Base-by-base conservation (phyloP, 2,113 vertebrate species). In the Vidua macroura region DNA sequence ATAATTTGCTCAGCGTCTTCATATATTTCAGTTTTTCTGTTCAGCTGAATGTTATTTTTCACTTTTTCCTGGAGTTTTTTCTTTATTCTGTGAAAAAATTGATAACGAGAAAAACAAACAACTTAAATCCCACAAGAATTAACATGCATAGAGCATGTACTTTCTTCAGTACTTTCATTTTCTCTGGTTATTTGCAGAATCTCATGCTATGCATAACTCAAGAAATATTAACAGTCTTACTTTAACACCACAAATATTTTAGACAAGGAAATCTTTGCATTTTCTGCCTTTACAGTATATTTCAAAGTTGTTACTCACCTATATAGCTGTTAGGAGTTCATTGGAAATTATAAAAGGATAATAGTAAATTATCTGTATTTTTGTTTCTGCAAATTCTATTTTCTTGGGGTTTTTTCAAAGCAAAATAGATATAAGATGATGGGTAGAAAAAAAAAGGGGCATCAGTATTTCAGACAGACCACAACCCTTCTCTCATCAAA, bases 401-500 rank as follows among this genome's bases (percentile, higher is more conserved):
- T 53, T 48, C 3, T 20, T 46, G 18, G 9, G 1, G 1, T 53
- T 69, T 66, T 75, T 35, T 24, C 8, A 43, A 58, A n/a, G 25
- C 9, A 33, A 78, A 82, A 55, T 30, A 46, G 2, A 56, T 22
- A 35, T 12, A 53, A 6, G 9, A 33, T 24, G 55, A 51, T 21
- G 2, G 3, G 23, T 17, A 5, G 13, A 27, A 18, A 22, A 31
- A 48, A 30, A 22, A 10, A 23, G 6, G 1, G 0, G 0, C 1
- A 13, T 31, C 24, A 14, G 9, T 67, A 1, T 72, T 85, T 82
- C 68, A 67, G 35, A n/a, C 8, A 13, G 21, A 60, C 21, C 5
- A 41, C 5, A 64, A 35, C 6, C 4, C 7, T 86, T 68, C 19
- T 52, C 7, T 60, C 30, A 41, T 55, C 9, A 86, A 62, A 89